Percentiles rank a stretch among this genome's conserved stretches.
Evolutionary conservation across 1,140 invertebrate species (phyloP).

Genomic region (Mylabris phalerata): DNA sequence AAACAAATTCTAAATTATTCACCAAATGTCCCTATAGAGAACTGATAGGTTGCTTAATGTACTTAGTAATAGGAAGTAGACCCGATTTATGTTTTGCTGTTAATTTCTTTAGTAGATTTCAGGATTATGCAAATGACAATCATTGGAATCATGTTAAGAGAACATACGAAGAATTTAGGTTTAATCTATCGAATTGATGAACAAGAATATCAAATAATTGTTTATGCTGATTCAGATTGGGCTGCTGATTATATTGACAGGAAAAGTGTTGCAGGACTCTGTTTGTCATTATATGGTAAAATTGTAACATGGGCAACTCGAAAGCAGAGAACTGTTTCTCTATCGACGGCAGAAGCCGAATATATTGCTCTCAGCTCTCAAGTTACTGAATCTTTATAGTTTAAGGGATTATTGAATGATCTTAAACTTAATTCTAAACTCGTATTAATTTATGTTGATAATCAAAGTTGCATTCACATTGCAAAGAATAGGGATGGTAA

Average conservation of each 20-base stretch:
- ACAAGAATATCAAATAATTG: not conserved
- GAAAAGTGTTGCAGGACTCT: too few species aligned
- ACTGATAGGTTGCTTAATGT: slow-evolving; percentile 29
- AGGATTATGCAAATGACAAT: slow-evolving; percentile 5
- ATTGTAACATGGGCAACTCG: too few species aligned
- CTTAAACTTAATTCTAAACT: too few species aligned
- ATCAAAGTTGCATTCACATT: too few species aligned
- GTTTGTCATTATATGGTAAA: too few species aligned
- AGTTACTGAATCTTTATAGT: too few species aligned
- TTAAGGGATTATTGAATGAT: too few species aligned
- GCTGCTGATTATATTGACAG: slow-evolving; percentile 25
- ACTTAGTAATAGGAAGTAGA: slow-evolving; percentile 24
- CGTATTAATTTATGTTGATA: too few species aligned
- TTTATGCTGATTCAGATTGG: slow-evolving; percentile 37
- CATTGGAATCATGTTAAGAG: slow-evolving; percentile 23
- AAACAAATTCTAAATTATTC: not conserved
- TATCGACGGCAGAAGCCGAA: too few species aligned
- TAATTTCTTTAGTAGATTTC: slow-evolving; percentile 32
- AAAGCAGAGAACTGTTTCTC: too few species aligned
- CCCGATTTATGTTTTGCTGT: slow-evolving; percentile 29
- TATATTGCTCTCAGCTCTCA: too few species aligned
- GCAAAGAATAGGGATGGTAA: too few species aligned
- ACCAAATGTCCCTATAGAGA: slow-evolving; percentile 27
- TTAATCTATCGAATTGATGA: slow-evolving; percentile 9
- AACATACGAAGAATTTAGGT: slow-evolving; percentile 23